A percentile compares a stretch with the other conserved stretches of the same genome.
Evolutionary conservation across 2,888 invertebrate genomes (phyloP).

Genomic region (Zhuqinia jingwanae): DNA sequence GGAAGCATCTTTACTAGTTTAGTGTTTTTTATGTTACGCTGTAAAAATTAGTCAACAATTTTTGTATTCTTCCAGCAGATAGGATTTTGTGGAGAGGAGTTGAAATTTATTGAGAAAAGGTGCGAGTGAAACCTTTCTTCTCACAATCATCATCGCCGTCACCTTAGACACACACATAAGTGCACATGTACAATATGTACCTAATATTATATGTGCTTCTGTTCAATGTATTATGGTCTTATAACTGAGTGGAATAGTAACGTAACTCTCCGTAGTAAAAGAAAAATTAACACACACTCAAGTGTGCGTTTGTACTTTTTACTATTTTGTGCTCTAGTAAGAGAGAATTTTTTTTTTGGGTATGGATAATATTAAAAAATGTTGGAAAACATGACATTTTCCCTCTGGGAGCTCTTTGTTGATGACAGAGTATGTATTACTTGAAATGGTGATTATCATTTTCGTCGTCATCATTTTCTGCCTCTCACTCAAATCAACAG

Average conservation of each 20-base stretch:
- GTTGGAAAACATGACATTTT: constrained; percentile 31
- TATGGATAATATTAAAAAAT: constrained; percentile 42
- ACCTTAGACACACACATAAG: too few relatives aligned
- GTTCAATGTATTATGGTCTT: too few relatives aligned
- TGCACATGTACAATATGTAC: background rate
- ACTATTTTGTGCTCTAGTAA: too few relatives aligned
- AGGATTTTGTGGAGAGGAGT: constrained; percentile 32
- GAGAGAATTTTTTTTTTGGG: background rate
- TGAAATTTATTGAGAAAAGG: constrained; percentile 72
- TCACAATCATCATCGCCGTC: constrained; percentile 33
- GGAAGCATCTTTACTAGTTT: background rate
- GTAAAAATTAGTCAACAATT: constrained; percentile 64
- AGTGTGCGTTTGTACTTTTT: too few relatives aligned
- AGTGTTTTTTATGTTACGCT: background rate
- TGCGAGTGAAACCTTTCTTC: constrained; percentile 61
- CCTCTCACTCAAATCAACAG: background rate
- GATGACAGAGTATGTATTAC: constrained; percentile 50
- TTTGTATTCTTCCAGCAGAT: constrained; percentile 15
- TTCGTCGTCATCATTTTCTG: background rate
- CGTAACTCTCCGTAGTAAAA: too few relatives aligned
- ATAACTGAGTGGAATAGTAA: too few relatives aligned
- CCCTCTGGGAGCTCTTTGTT: constrained; percentile 58
- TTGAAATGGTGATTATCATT: constrained; percentile 27
- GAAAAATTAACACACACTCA: too few relatives aligned
- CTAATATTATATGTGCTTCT: too few relatives aligned